phyloP scores from a whole-genome alignment of 1,140 invertebrate genomes.

The Aphis craccivora region DNA sequence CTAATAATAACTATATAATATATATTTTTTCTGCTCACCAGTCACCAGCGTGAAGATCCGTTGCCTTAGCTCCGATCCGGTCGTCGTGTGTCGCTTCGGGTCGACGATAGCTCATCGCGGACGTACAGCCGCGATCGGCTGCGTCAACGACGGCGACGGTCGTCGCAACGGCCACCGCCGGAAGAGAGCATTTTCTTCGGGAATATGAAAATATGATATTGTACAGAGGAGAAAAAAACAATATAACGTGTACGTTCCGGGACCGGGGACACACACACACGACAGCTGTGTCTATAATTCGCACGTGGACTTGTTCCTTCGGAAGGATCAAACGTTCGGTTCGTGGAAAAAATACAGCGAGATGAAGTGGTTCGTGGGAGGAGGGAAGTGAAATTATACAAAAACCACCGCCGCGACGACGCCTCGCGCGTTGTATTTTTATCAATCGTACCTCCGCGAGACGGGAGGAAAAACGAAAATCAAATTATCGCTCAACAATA shows the following conservation, averaged over 20 bases:
- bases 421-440: background rate
- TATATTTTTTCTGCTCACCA: conserved; percentile 13
- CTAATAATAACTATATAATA: too few relatives aligned
- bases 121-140: background rate
- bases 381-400: background rate
- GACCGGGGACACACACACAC: background rate
- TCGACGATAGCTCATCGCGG: conserved; percentile 16
- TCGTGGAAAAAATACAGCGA: background rate
- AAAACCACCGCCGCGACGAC: background rate
- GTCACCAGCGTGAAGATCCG: background rate
- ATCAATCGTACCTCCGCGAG: background rate
- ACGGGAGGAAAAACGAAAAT: background rate
- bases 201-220: background rate
- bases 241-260: background rate
- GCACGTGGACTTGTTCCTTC: background rate
- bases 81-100: background rate
- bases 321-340: background rate
- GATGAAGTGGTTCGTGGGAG: background rate
- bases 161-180: background rate
- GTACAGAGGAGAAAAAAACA: background rate
- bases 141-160: background rate
- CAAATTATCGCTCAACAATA: background rate
- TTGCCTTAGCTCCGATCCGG: conserved; percentile 29
- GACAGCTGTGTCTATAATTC: background rate
- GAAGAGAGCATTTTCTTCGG: background rate